These are phyloP conservation scores for Mus spretus DNA, from an alignment of 2,797 vertebrate species.

Conservation along the genomic window DNA sequence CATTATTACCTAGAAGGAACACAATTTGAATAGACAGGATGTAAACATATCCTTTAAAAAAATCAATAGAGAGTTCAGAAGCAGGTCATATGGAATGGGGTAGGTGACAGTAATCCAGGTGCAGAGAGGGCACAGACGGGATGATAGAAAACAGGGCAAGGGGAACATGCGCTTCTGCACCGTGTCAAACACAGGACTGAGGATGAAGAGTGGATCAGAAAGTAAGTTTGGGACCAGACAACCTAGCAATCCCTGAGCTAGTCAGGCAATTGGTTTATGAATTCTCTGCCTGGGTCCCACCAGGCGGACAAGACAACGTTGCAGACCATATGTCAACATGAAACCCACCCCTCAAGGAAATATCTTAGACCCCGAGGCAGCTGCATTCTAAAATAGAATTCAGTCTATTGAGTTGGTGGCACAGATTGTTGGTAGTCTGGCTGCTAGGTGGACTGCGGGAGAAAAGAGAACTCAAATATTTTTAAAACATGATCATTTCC, in stretches of 20 bases:
- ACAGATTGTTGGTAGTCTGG: neutral
- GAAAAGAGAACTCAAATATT: neutral
- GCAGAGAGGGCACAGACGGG: neutral
- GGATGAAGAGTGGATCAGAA: constrained; percentile 54
- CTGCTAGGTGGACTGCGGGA: neutral
- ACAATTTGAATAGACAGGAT: constrained; percentile 52
- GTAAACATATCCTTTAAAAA: constrained; percentile 62
- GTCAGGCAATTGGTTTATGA: constrained; percentile 17
- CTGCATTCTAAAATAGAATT: neutral
- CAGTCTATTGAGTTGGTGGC: neutral
- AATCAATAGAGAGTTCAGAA: constrained; percentile 51
- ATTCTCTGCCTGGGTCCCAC: neutral
- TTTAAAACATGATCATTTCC: neutral
- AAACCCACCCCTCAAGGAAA: neutral
- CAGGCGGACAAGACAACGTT: neutral
- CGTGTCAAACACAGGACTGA: constrained; percentile 53
- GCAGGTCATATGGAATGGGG: constrained; percentile 15
- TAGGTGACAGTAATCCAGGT: neutral
- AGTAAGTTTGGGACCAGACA: constrained; percentile 48
- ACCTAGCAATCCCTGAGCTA: constrained; percentile 21
- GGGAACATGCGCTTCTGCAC: accelerated
- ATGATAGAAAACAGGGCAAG: neutral
- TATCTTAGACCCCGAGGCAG: neutral
- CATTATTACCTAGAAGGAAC: constrained; percentile 66
- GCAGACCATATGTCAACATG: neutral